phyloP scores from a whole-genome alignment of 2,888 invertebrate species.

The Latheticus oryzae region DNA sequence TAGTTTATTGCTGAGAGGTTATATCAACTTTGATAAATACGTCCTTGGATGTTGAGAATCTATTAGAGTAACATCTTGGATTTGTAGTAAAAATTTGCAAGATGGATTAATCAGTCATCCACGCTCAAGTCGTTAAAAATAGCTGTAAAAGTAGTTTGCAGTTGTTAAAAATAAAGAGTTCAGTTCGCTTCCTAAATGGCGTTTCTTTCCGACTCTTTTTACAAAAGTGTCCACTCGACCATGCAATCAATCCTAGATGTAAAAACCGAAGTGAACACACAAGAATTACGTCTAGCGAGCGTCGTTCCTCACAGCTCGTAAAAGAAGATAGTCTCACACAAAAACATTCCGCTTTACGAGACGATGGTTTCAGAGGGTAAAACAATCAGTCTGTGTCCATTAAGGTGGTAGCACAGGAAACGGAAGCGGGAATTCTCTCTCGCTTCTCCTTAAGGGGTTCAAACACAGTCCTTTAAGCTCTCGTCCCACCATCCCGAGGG shows the following conservation, averaged over 20 bases:
- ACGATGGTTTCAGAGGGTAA: conserved; percentile 49
- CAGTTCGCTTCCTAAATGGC: too few species aligned
- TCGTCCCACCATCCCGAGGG: conserved; percentile 45
- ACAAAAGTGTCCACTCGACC: too few species aligned
- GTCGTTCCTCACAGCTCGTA: conserved; percentile 51
- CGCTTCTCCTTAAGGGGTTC: conserved; percentile 46
- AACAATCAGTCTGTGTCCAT: conserved; percentile 56
- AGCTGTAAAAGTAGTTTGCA: too few species aligned
- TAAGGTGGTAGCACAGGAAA: conserved; percentile 47
- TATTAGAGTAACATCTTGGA: too few species aligned
- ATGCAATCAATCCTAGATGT: conserved; percentile 46
- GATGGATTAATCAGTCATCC: too few species aligned
- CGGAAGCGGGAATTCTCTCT: conserved; percentile 51
- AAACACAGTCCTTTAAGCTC: conserved; percentile 51
- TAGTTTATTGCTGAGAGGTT: too few species aligned
- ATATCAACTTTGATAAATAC: too few species aligned
- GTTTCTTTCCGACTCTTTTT: too few species aligned
- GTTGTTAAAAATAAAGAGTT: too few species aligned
- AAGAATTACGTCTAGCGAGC: conserved; percentile 49
- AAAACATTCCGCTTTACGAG: conserved; percentile 51
- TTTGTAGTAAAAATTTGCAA: too few species aligned
- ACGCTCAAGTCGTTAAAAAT: too few species aligned
- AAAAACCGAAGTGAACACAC: conserved; percentile 44
- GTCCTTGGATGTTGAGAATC: too few species aligned
- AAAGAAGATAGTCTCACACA: conserved; percentile 47